phyloP scores from a whole-genome alignment of 2,797 vertebrate genomes.

The Pseudochirops cupreus region DNA sequence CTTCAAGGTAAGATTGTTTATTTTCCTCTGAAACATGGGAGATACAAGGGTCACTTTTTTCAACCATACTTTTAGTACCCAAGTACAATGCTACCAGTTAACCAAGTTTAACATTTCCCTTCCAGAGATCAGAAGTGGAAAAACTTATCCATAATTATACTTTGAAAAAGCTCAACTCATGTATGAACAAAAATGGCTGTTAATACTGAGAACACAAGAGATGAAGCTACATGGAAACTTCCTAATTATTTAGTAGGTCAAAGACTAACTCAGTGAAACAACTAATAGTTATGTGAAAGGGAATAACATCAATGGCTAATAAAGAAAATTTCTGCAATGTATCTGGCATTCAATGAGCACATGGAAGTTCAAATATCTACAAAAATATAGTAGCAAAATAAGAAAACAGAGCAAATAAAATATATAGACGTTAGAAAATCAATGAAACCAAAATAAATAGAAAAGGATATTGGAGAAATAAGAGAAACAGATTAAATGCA shows the following conservation, averaged over 20 bases:
- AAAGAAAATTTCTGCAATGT: not conserved
- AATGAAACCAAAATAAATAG: not conserved
- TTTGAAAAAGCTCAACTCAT: conserved; percentile 38
- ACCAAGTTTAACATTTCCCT: conserved; percentile 33
- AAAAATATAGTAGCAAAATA: not conserved
- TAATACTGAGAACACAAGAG: not conserved
- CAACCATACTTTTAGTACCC: conserved; percentile 51
- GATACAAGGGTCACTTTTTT: conserved; percentile 32
- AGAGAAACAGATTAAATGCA: not conserved
- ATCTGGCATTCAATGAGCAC: not conserved
- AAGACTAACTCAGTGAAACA: not conserved
- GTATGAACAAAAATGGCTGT: not conserved
- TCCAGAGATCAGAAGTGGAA: conserved; percentile 36
- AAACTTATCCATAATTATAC: conserved; percentile 11
- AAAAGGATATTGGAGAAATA: not conserved
- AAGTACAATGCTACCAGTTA: conserved; percentile 19
- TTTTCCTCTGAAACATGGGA: conserved; percentile 62
- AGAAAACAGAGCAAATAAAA: not conserved
- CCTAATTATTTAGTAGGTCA: not conserved
- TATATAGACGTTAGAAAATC: not conserved
- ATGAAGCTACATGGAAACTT: not conserved
- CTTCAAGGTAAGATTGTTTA: conserved; percentile 46
- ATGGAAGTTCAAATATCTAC: not conserved
- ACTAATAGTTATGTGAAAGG: not conserved
- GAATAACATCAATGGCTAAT: not conserved